Conservation (phyloP, 2,797 vertebrate species). For the Bryconaethiops microstoma region DNA sequence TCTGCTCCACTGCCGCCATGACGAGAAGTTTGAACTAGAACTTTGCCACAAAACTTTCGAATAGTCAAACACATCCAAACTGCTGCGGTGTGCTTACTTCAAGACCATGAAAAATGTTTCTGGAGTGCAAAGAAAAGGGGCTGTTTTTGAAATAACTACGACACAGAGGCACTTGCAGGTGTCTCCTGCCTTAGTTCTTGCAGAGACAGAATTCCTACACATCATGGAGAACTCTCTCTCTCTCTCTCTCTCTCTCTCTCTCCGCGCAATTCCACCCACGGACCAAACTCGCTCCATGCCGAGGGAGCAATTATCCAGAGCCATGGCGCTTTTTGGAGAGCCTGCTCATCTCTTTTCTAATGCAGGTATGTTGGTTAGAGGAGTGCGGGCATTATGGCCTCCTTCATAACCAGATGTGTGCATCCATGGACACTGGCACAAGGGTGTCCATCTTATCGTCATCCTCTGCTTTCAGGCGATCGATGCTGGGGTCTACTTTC, state of each 20-base stretch:
- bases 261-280: slow-evolving; percentile 36
- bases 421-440: slow-evolving; percentile 14
- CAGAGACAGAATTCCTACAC: slow-evolving; percentile 17
- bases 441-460: slow-evolving; percentile 29
- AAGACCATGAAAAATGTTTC: neutral
- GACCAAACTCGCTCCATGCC: slow-evolving; percentile 22
- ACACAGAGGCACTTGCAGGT: slow-evolving; percentile 11
- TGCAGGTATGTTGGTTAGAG: slow-evolving; percentile 27
- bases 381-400: slow-evolving; percentile 7
- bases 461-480: slow-evolving; percentile 53
- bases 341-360: slow-evolving; percentile 45
- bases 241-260: neutral
- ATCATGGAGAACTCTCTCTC: slow-evolving; percentile 22
- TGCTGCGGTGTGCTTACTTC: neutral
- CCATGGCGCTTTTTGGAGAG: slow-evolving; percentile 23
- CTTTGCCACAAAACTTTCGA: slow-evolving; percentile 29
- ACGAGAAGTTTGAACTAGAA: slow-evolving; percentile 22
- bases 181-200: neutral
- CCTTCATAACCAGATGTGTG: slow-evolving; percentile 24
- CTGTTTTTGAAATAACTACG: slow-evolving; percentile 11
- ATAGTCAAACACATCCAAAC: slow-evolving; percentile 10
- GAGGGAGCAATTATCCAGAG: slow-evolving; percentile 41
- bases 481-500: slow-evolving; percentile 59
- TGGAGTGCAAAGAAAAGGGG: neutral
- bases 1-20: no score